Percentiles rank a stretch among this genome's conserved stretches.
Conservation (phyloP, 92 coral and sea anemone species). For the Plumapathes pennacea region DNA sequence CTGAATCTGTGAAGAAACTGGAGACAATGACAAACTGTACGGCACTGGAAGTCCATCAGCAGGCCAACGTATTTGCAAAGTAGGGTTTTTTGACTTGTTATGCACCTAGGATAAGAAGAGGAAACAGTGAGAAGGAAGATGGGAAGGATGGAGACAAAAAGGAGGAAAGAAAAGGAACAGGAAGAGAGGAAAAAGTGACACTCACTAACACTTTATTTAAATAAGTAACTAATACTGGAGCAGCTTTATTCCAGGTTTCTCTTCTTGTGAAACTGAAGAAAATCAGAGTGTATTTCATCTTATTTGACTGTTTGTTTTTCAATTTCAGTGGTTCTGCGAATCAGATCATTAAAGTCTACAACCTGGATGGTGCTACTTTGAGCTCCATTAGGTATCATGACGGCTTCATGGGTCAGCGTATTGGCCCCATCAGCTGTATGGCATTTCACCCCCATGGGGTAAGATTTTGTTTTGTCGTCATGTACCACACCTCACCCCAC, state of each 20-base stretch:
- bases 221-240: too few relatives aligned
- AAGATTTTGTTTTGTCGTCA: constrained; percentile 10
- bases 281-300: background rate
- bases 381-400: constrained; percentile 88
- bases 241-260: too few relatives aligned
- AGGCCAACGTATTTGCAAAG: constrained; percentile 89
- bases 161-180: too few relatives aligned
- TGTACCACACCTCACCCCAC: too few relatives aligned
- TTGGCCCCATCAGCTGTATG: constrained; percentile 88
- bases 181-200: too few relatives aligned
- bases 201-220: too few relatives aligned
- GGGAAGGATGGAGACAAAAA: too few relatives aligned
- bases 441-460: constrained; percentile 98
- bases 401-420: constrained; percentile 99
- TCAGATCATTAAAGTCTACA: constrained; percentile 82
- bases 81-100: constrained; percentile 27
- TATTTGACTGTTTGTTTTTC: too few relatives aligned
- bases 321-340: constrained; percentile 84
- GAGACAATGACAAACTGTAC: constrained; percentile 82
- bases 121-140: too few relatives aligned
- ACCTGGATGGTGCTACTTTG: constrained; percentile 70
- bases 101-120: too few relatives aligned
- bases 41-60: constrained; percentile 90
- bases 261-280: background rate
- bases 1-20: constrained; percentile 80